These are phyloP conservation scores for Hymenochirus boettgeri DNA, from an alignment of 2,113 vertebrate species.

Conservation along the genomic window DNA sequence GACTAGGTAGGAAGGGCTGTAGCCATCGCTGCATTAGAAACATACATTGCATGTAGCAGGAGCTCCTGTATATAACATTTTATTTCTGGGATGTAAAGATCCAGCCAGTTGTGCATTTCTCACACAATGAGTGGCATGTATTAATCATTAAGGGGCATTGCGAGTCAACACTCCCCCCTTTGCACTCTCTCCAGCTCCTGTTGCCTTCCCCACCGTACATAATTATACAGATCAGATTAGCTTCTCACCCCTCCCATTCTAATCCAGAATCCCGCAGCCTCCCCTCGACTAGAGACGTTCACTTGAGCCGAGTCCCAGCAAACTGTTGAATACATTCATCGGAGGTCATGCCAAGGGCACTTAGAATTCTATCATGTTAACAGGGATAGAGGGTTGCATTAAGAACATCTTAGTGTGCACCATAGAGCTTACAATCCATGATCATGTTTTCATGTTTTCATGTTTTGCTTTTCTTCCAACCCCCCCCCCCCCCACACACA, in stretches of 20 bases:
- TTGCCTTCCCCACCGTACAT: conserved; percentile 2
- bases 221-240: background rate
- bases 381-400: background rate
- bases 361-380: conserved; percentile 78
- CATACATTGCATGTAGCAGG: too few species aligned
- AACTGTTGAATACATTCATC: conserved; percentile 72
- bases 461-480: too few species aligned
- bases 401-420: background rate
- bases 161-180: background rate
- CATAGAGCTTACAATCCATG: background rate
- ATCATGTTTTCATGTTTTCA: background rate
- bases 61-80: too few species aligned
- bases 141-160: too few species aligned
- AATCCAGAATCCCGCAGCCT: background rate
- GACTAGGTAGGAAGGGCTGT: too few species aligned
- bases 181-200: background rate
- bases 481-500: too few species aligned
- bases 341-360: conserved; percentile 81
- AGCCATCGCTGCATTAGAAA: too few species aligned
- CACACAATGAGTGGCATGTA: too few species aligned
- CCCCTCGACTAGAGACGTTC: conserved; percentile 6
- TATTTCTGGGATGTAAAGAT: too few species aligned
- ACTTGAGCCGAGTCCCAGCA: conserved; percentile 17
- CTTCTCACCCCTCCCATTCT: conserved; percentile 3
- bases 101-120: too few species aligned